Evolutionary conservation across 2,113 vertebrate species (phyloP), one percentile per base, ranked within the genome.

Genomic region (Loxodonta africana): DNA sequence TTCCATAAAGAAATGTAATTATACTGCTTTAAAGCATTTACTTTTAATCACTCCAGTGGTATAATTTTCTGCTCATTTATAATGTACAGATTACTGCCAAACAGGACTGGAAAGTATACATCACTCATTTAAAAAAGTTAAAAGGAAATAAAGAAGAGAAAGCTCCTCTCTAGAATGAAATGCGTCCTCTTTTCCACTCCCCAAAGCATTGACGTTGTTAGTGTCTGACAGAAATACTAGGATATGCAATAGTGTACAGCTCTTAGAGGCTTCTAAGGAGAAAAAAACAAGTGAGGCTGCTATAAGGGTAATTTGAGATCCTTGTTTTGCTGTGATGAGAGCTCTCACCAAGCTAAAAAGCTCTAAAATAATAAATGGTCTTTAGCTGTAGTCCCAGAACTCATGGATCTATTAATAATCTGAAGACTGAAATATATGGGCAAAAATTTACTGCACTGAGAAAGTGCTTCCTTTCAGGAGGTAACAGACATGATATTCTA

Each of bases 31-130:
- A 92, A 92, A 96, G 88, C 30, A 69, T 95, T 95, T 92, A 57
- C 67, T 88, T 95, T 96, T 78, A 88, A 94, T 95, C 21, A 90
- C 94, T 85, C 73, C 78, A 41, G 44, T 37, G 23, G 48, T 94
- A 78, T 76, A 91, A 96, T 97, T 96, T 98, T 94, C 85, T 77
- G 82, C 44, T 92, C 71, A 89, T 46, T 96, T 95, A 82, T 57
- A 96, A 92, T 33, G 7, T 90, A 90, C 14, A 77, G 46, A 88
- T 81, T 77, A 86, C 81, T 95, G 25, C n/a, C 83, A 97, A 96
- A 92, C 10, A 83, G 53, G 82, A 91, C 15, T 48, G 30, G 67
- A 92, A 91, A 89, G 53, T 67, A 46, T 62, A 91, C 1, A 51
- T 84, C 53, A 94, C 46, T 96, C 92, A 80, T 88, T 65, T 95